phyloP scores from a whole-genome alignment of 2,888 invertebrate genomes.

The Cephonodes hylas region DNA sequence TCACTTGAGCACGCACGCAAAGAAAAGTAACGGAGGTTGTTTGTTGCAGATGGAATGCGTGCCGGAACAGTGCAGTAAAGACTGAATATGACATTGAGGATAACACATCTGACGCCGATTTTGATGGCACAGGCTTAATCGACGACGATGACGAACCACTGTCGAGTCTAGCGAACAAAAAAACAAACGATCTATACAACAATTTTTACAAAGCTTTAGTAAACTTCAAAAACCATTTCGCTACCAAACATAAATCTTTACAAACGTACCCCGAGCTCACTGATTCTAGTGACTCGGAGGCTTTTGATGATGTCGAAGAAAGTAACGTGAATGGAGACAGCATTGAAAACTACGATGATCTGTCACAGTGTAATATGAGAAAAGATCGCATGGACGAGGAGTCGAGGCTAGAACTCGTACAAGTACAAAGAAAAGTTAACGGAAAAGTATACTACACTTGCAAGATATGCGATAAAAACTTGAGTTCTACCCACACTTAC shows the following conservation, averaged over 20 bases:
- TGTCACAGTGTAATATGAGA: constrained; percentile 60
- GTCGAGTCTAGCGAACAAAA: constrained; percentile 38
- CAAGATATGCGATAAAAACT: constrained; percentile 78
- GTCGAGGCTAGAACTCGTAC: constrained; percentile 52
- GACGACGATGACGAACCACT: constrained; percentile 53
- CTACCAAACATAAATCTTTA: constrained; percentile 33
- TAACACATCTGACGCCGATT: neutral
- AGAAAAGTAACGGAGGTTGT: constrained; percentile 46
- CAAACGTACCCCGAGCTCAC: constrained; percentile 40
- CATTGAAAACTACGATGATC: constrained; percentile 55
- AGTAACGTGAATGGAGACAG: constrained; percentile 16
- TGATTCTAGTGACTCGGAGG: constrained; percentile 44
- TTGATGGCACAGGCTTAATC: constrained; percentile 7
- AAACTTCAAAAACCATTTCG: constrained; percentile 57
- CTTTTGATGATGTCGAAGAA: constrained; percentile 10
- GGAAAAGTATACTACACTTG: constrained; percentile 81
- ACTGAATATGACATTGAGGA: neutral
- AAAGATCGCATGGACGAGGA: constrained; percentile 55
- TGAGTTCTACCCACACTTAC: constrained; percentile 83
- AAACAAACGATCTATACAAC: constrained; percentile 36
- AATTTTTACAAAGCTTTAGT: constrained; percentile 56
- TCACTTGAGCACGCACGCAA: constrained; percentile 59
- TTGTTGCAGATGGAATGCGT: constrained; percentile 62
- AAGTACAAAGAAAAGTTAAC: constrained; percentile 61
- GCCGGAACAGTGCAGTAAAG: constrained; percentile 22